phyloP scores from a whole-genome alignment of 2,888 invertebrate species.

The Dicycla oo region DNA sequence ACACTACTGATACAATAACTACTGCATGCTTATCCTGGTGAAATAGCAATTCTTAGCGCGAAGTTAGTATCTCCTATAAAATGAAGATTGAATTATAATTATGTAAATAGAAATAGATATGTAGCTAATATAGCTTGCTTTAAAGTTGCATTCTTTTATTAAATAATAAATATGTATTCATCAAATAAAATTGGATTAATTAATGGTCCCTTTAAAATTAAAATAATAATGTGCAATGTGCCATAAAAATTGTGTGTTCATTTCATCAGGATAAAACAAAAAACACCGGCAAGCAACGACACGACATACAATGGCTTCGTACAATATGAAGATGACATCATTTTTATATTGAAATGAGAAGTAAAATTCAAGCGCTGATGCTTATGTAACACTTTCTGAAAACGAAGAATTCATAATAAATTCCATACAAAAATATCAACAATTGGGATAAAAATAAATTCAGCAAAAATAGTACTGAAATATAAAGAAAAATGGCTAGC shows the following conservation, averaged over 20 bases:
- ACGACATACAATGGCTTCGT: slow-evolving; percentile 79
- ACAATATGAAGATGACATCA: slow-evolving; percentile 30
- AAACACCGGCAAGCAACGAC: slow-evolving; percentile 69
- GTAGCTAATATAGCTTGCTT: background rate
- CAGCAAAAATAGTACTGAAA: slow-evolving; percentile 31
- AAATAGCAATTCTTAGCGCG: slow-evolving; percentile 50
- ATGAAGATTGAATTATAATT: background rate
- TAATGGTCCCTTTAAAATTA: background rate
- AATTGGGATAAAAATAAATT: slow-evolving; percentile 16
- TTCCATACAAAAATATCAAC: slow-evolving; percentile 21
- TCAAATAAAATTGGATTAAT: background rate
- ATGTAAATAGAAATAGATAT: background rate
- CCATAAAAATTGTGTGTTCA: slow-evolving; percentile 18
- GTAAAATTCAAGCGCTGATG: slow-evolving; percentile 42
- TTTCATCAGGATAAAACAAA: slow-evolving; percentile 73
- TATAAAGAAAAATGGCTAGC: slow-evolving; percentile 49
- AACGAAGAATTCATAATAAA: slow-evolving; percentile 32
- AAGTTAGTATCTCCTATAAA: background rate
- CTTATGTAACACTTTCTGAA: slow-evolving; percentile 39
- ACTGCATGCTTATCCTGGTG: slow-evolving; percentile 75
- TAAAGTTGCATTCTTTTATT: too few relatives aligned
- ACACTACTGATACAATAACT: slow-evolving; percentile 74
- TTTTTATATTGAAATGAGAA: slow-evolving; percentile 17
- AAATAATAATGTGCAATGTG: slow-evolving; percentile 7
- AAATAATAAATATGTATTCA: too few relatives aligned